These are phyloP conservation scores for Ennomos erosarius DNA, from an alignment of 2,888 invertebrate species.

Conservation along the genomic window DNA sequence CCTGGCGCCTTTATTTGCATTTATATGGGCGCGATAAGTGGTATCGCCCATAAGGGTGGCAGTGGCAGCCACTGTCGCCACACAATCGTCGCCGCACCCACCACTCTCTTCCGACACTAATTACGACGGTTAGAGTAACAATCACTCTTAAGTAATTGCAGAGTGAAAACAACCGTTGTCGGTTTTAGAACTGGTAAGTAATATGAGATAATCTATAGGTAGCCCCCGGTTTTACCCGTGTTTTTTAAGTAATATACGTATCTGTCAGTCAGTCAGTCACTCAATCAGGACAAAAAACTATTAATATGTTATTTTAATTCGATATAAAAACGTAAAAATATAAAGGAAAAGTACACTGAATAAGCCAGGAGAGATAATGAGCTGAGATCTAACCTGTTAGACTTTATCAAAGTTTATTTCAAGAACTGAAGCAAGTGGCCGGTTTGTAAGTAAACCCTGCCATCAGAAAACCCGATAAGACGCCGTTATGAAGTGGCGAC, in stretches of 20 bases:
- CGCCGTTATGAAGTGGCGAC: conserved; percentile 62
- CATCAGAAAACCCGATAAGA: conserved; percentile 61
- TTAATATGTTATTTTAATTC: too few relatives aligned
- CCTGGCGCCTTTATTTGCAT: conserved; percentile 74
- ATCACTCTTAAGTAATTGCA: conserved; percentile 54
- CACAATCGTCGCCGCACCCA: conserved; percentile 42
- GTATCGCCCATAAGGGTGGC: conserved; percentile 56
- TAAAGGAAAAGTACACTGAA: too few relatives aligned
- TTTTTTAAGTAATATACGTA: too few relatives aligned
- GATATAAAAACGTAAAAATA: too few relatives aligned
- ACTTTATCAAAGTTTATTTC: conserved; percentile 9
- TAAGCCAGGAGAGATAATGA: not conserved
- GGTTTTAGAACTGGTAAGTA: too few relatives aligned
- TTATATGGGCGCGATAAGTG: conserved; percentile 74
- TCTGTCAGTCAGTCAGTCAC: too few relatives aligned
- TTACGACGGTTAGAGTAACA: conserved; percentile 61
- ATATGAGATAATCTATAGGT: too few relatives aligned
- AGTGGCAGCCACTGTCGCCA: conserved; percentile 42
- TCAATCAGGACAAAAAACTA: too few relatives aligned
- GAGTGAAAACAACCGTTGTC: conserved; percentile 37
- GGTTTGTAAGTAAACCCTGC: conserved; percentile 62
- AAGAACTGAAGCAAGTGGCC: conserved; percentile 53
- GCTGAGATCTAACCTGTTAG: not conserved
- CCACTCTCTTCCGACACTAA: conserved; percentile 54
- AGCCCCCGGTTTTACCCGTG: too few relatives aligned